phyloP scores from a whole-genome alignment of 1,140 invertebrate species.

The Augochlora pura region DNA sequence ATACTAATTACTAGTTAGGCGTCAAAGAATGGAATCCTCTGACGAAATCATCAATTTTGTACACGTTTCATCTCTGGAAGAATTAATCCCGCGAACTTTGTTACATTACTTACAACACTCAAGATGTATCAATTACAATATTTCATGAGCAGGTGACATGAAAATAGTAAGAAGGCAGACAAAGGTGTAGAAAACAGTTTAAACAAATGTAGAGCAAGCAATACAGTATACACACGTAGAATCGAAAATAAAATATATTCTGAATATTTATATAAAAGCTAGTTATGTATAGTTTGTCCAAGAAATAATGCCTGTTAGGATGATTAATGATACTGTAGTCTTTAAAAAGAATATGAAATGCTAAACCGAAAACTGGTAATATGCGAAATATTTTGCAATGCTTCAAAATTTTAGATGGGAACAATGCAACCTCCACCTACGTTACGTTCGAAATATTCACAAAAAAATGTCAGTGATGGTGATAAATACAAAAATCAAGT shows the following conservation, averaged over 20 bases:
- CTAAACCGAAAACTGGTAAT: too few species aligned
- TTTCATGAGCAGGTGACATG: conserved; percentile 13
- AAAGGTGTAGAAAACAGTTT: conserved; percentile 49
- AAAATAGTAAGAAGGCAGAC: conserved; percentile 36
- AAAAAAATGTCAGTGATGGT: neutral
- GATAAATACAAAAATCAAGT: neutral
- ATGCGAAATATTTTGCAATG: too few species aligned
- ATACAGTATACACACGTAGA: conserved; percentile 54
- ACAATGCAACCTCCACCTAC: too few species aligned
- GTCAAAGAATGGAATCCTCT: neutral
- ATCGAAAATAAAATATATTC: conserved; percentile 34
- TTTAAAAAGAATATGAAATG: too few species aligned
- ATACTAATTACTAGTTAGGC: neutral
- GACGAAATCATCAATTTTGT: neutral
- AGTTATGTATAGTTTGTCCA: conserved; percentile 19
- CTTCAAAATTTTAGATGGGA: too few species aligned
- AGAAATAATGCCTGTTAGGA: conserved; percentile 35
- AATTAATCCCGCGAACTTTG: conserved; percentile 4
- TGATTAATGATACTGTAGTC: neutral
- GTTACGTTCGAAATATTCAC: too few species aligned
- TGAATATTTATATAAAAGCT: conserved; percentile 50
- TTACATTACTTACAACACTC: conserved; percentile 10
- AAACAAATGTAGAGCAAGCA: conserved; percentile 56
- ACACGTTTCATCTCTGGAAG: neutral
- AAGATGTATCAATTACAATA: conserved; percentile 18